Percentiles rank a stretch among this genome's conserved stretches.
phyloP scores from a whole-genome alignment of 2,113 vertebrate species.

The Sciurus niger region DNA sequence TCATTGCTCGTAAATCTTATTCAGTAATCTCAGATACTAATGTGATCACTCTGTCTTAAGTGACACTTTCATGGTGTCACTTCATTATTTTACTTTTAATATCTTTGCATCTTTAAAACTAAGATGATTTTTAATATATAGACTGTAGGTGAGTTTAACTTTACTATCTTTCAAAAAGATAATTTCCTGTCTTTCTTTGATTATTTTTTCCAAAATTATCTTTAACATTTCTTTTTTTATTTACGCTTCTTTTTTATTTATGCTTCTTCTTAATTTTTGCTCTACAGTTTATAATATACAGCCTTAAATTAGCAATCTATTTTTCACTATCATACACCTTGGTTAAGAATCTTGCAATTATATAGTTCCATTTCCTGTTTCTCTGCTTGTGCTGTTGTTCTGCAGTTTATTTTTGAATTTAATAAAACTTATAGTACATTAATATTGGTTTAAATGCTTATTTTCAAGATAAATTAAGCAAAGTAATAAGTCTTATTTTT shows the following conservation, averaged over 20 bases:
- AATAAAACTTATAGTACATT: not conserved
- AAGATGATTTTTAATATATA: not conserved
- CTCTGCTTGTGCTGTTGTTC: not conserved
- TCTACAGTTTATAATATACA: not conserved
- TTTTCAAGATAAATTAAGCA: not conserved
- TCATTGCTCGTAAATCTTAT: not conserved
- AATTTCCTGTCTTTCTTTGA: not conserved
- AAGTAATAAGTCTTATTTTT: not conserved
- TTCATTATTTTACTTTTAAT: not conserved
- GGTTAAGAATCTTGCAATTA: not conserved
- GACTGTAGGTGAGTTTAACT: not conserved
- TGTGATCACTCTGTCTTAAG: not conserved
- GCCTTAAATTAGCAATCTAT: not conserved
- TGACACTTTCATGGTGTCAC: not conserved
- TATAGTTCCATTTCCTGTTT: not conserved
- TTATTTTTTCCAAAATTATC: not conserved
- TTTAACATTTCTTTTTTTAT: not conserved
- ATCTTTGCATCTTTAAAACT: not conserved
- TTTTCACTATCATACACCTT: not conserved
- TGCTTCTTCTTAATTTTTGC: not conserved
- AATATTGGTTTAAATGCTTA: not conserved
- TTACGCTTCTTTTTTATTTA: not conserved
- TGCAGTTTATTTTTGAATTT: not conserved
- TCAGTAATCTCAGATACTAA: not conserved
- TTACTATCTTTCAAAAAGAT: not conserved